These are phyloP conservation scores for Ophion obscuratus DNA, from an alignment of 2,888 invertebrate species.

Conservation along the genomic window DNA sequence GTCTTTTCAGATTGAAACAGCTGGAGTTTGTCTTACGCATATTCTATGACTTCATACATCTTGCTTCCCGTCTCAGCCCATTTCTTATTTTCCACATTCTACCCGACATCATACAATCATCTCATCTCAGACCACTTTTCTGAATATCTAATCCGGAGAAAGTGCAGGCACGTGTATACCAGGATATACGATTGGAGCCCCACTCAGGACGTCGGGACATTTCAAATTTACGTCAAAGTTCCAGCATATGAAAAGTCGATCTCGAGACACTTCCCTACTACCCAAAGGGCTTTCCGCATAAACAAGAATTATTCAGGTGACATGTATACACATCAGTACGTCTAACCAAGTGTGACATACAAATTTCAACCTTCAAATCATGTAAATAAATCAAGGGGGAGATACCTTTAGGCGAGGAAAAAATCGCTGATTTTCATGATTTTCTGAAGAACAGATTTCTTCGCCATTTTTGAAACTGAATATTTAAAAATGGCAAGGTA, in stretches of 20 bases:
- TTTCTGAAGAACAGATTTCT: no score
- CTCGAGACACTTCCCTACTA: conserved; percentile 7
- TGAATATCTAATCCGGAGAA: conserved; percentile 61
- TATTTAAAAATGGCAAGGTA: no score
- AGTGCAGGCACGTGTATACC: conserved; percentile 39
- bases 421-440: no score
- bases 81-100: conserved; percentile 25
- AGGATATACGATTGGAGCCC: neutral
- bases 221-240: conserved; percentile 44
- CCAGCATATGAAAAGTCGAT: conserved; percentile 28
- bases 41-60: neutral
- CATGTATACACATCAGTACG: no score
- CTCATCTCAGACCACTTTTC: conserved; percentile 23
- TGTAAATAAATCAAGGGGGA: no score
- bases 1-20: conserved; percentile 2
- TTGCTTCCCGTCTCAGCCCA: conserved; percentile 4
- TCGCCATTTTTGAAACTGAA: no score
- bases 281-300: neutral
- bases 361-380: no score
- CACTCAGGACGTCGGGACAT: conserved; percentile 22
- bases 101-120: neutral
- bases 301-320: neutral
- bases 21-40: neutral
- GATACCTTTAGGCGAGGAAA: no score
- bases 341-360: no score